Conservation (phyloP, 2,888 invertebrate species). For the Cephus pulcher region DNA sequence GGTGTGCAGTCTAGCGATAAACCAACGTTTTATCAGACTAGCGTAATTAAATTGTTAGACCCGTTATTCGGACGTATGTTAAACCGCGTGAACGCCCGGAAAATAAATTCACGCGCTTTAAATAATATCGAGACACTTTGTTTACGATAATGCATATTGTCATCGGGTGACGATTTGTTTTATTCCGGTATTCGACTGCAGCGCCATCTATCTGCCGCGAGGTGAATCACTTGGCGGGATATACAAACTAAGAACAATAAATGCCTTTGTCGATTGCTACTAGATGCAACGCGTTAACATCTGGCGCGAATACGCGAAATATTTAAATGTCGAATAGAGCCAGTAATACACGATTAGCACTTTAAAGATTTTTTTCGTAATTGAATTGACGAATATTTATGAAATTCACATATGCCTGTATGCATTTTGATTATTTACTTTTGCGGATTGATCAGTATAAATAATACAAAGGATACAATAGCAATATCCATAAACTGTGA, state of each 20-base stretch:
- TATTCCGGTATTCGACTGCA: not conserved
- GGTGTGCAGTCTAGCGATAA: not conserved
- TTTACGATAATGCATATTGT: not conserved
- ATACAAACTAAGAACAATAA: not conserved
- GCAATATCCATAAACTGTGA: not conserved
- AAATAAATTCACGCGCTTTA: not conserved
- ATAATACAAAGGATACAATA: not conserved
- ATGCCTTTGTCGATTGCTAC: not conserved
- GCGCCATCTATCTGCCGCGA: not conserved
- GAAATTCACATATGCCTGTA: not conserved
- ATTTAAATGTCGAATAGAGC: not conserved
- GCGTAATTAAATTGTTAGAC: conserved; percentile 1
- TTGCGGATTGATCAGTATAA: not conserved
- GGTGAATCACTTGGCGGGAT: not conserved
- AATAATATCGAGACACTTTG: not conserved
- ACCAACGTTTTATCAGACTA: conserved; percentile 10
- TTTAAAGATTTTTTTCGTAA: not conserved
- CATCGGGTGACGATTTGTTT: not conserved
- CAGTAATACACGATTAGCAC: not conserved
- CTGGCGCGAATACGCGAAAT: not conserved
- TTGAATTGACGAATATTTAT: not conserved
- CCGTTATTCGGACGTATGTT: not conserved
- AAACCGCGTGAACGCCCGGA: not conserved
- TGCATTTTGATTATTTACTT: not conserved
- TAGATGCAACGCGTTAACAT: not conserved